phyloP scores from a whole-genome alignment of 2,113 vertebrate genomes.

The Gnathochromis pfefferi region DNA sequence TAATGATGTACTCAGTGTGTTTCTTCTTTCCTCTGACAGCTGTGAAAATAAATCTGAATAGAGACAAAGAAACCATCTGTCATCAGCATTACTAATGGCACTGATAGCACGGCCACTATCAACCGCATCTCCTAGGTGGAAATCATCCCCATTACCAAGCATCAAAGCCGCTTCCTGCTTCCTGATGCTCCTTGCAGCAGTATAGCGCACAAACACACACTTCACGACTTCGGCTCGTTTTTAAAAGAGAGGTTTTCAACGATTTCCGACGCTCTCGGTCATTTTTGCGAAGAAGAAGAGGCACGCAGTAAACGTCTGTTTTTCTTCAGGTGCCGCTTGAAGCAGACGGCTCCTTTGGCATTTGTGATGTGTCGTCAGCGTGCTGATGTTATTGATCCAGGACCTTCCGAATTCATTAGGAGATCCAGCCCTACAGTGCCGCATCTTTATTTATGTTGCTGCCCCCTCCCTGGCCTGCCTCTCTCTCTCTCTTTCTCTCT shows the following conservation, averaged over 20 bases:
- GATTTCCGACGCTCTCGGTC: neutral
- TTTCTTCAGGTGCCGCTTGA: constrained; percentile 26
- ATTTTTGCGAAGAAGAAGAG: neutral
- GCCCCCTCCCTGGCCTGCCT: constrained; percentile 40
- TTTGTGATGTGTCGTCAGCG: constrained; percentile 72
- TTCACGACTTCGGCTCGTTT: neutral
- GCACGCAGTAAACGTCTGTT: constrained; percentile 24
- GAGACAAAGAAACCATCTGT: constrained; percentile 66
- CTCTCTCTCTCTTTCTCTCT: neutral
- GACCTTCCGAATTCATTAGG: constrained; percentile 79
- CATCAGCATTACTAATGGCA: constrained; percentile 62
- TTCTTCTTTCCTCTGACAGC: constrained; percentile 41
- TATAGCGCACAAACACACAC: constrained; percentile 12
- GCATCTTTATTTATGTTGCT: constrained; percentile 77
- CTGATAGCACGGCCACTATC: constrained; percentile 61
- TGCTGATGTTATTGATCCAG: constrained; percentile 78
- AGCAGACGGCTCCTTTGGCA: constrained; percentile 57
- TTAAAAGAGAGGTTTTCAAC: constrained; percentile 9
- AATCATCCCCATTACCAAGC: constrained; percentile 66
- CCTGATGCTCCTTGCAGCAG: constrained; percentile 46
- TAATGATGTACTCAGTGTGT: constrained; percentile 47
- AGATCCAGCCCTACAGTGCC: constrained; percentile 65
- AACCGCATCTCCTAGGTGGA: constrained; percentile 60
- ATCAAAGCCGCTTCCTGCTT: constrained; percentile 61
- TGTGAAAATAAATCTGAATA: constrained; percentile 58